These are phyloP conservation scores for Chlorospingus semifuscus DNA, from an alignment of 2,797 vertebrate genomes.

Conservation along the genomic window DNA sequence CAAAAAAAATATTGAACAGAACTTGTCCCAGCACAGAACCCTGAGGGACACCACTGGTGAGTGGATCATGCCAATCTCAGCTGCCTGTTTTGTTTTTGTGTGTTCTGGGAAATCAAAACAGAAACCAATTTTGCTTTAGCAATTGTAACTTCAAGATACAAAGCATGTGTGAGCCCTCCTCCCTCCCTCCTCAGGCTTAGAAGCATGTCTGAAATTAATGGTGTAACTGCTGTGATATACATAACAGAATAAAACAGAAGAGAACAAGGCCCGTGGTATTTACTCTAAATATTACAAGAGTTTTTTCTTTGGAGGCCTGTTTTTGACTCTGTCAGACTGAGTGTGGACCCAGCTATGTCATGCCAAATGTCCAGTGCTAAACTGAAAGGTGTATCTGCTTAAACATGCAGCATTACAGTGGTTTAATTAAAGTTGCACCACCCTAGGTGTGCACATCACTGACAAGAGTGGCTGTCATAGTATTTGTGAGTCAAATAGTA, in stretches of 20 bases:
- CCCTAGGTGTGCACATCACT: neutral
- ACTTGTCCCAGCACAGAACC: neutral
- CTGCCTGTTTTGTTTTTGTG: neutral
- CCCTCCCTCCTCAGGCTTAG: neutral
- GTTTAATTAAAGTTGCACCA: neutral
- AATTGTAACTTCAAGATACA: neutral
- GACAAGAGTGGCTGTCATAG: neutral
- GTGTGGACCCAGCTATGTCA: neutral
- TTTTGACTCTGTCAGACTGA: neutral
- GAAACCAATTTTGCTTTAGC: neutral
- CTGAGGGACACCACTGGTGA: neutral
- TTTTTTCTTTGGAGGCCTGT: neutral
- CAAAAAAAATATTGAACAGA: neutral
- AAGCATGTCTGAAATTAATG: neutral
- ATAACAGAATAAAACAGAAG: neutral
- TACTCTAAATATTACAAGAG: neutral
- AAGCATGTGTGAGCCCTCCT: rapidly evolving
- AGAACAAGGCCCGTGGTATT: neutral
- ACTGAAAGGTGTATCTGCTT: neutral
- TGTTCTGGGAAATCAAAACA: neutral
- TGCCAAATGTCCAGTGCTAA: neutral
- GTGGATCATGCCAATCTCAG: neutral
- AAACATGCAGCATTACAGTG: neutral
- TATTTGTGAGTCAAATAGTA: neutral
- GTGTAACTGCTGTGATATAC: rapidly evolving